Evolutionary conservation across 2,888 invertebrate species (phyloP), one percentile per base, ranked within the genome.

Genomic region (Mamestra brassicae): DNA sequence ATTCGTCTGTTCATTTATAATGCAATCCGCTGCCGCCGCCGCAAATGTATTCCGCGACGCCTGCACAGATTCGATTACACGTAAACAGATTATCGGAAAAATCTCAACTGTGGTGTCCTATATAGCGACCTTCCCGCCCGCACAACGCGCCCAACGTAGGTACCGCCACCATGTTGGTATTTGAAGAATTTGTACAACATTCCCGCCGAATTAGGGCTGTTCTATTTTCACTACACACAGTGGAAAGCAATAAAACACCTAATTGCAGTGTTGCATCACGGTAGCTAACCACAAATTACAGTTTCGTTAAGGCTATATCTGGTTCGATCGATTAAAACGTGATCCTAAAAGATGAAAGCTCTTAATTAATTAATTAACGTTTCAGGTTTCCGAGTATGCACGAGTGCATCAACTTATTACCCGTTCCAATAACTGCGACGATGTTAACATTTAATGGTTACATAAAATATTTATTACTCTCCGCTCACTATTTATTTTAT

Each of bases 31-130:
- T 62, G 15, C 60, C 47, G 26, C 26, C 60, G 10, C 75, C 62
- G 65, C 66, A 71, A 80, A 81, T 76, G 47, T 72, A 79, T 80
- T 84, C 65, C 71, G 13, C n/a, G 52, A 66, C 34, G 68, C 68
- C 42, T 78, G 66, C 77, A 74, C 78, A 79, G 78, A 90, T 90
- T 88, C 83, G 85, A 88, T 90, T 89, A 88, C 78, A 81, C 70
- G 79, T 89, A 88, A 90, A 89, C 86, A 84, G 85, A 92, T 92
- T 91, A 92, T 91, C 82, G 90, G 89, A 89, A 91, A 91, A 90
- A 87, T 89, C 82, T 86, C 86, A 79, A 79, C 75, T 76, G 74
- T 79, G 71, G 70, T 72, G 71, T 71, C 71, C 63, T 50, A 62
- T 55, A 74, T 68, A 64, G 73, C 73, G 42, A 13, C 58, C 15